Evolutionary conservation across 2,797 vertebrate species (phyloP), one percentile per base, ranked within the genome.

Genomic region (Allobates femoralis): DNA sequence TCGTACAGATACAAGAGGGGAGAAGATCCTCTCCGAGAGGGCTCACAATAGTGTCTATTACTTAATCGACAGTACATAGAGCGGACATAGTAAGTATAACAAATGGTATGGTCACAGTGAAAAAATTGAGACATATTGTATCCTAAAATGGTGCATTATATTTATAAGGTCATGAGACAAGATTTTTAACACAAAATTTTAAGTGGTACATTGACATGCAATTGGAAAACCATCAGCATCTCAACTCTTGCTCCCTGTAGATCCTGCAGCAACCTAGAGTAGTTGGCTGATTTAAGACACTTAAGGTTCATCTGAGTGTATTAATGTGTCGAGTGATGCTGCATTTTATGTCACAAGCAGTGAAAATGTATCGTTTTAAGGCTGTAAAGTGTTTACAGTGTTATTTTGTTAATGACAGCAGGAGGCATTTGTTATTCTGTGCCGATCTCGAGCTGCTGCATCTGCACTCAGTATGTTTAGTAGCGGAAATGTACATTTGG

Each of bases 381-480:
- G 46, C 60, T 53, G 58, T 67, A 81, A 67, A 79, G 73, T 73
- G 46, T 81, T 86, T 86, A 74, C 58, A 81, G 34, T 74, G 34
- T 83, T 71, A 51, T 83, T 78, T 83, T 69, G 74, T 62, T 87
- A 83, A 83, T 87, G 88, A 88, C 28, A 81, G 55, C 67, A 46
- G 37, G 10, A 91, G 26, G 69, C 90, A 80, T 67, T 82, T 23
- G 75, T 90, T 89, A 67, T 51, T 89, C 83, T 78, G 76, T 86
- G 85, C 81, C 51, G 66, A 86, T 46, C 60, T 5, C 62, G 82
- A 85, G 91, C 11, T 88, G 71, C 32, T 28, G 81, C 12, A 12
- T 74, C 85, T 89, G 85, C 7, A 81, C 64, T 12, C 86, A 7
- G 41, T 6, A 86, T 21, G 73, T 86, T 90, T 91, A 83, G 30